Conservation (phyloP, 2,888 invertebrate genomes). For the Polydrusus tereticollis region DNA sequence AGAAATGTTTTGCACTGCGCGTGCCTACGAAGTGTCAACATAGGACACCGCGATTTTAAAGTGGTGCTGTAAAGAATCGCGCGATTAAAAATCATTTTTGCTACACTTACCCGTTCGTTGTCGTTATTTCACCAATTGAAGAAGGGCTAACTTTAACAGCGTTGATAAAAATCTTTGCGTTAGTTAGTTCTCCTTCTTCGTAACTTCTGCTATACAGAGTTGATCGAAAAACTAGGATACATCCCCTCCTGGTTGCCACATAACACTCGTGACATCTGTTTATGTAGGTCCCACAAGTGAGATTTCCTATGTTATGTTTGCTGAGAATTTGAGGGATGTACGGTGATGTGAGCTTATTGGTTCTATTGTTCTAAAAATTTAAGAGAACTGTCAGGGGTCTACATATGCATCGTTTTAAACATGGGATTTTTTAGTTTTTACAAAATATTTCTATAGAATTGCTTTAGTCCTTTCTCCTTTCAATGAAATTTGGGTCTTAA, state of each 20-base stretch:
- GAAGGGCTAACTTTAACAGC: constrained; percentile 66
- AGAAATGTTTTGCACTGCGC: no score
- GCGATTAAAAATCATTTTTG: no score
- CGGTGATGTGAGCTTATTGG: constrained; percentile 48
- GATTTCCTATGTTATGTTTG: constrained; percentile 66
- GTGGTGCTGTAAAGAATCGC: no score
- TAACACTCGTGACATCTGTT: constrained; percentile 68
- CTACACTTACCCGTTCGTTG: constrained; percentile 69
- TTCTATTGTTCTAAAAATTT: constrained; percentile 46
- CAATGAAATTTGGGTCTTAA: no score
- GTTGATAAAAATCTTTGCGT: constrained; percentile 69
- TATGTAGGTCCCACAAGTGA: constrained; percentile 71
- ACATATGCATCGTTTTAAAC: no score
- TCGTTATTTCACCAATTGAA: constrained; percentile 68
- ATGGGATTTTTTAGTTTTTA: no score
- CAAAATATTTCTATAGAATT: no score
- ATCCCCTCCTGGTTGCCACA: constrained; percentile 69
- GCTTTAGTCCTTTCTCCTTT: no score
- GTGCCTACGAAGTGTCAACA: no score
- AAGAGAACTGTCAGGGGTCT: no score
- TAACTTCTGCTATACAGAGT: constrained; percentile 66
- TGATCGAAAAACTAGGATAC: constrained; percentile 69
- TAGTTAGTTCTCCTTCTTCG: constrained; percentile 58
- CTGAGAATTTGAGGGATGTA: constrained; percentile 63
- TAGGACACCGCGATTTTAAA: no score